phyloP scores from a whole-genome alignment of 2,888 invertebrate genomes.

The Parelbella ahira region DNA sequence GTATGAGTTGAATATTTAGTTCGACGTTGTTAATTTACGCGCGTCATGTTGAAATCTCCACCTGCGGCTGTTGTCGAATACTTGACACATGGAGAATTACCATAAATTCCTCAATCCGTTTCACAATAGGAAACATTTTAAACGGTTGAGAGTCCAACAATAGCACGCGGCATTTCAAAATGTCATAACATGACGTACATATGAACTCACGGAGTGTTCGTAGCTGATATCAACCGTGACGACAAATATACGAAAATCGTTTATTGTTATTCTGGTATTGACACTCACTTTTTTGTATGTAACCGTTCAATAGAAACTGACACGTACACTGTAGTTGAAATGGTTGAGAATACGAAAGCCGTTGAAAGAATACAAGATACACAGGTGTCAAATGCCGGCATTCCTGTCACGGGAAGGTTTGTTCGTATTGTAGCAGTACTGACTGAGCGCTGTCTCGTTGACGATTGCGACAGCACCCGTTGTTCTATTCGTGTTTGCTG shows the following conservation, averaged over 20 bases:
- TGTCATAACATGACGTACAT: constrained; percentile 20
- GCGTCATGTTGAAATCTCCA: constrained; percentile 5
- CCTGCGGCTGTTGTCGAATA: constrained; percentile 9
- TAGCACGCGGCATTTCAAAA: constrained; percentile 20
- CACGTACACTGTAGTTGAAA: constrained; percentile 6
- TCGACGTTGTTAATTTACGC: too few species aligned
- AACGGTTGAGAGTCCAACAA: constrained; percentile 22
- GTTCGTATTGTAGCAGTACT: constrained; percentile 23
- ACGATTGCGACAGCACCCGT: constrained; percentile 23
- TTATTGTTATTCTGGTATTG: constrained; percentile 23
- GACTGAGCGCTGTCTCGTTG: constrained; percentile 20
- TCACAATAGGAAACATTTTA: constrained; percentile 20
- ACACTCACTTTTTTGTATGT: constrained; percentile 18
- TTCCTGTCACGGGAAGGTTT: constrained; percentile 31
- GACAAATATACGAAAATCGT: constrained; percentile 25
- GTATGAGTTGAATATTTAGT: too few species aligned
- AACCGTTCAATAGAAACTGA: constrained; percentile 4
- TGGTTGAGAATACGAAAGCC: constrained; percentile 15
- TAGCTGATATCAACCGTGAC: constrained; percentile 20
- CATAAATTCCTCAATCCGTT: constrained; percentile 19
- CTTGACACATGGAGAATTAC: constrained; percentile 19
- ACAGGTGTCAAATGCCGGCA: constrained; percentile 44
- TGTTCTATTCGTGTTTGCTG: constrained; percentile 19
- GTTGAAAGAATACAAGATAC: constrained; percentile 29
- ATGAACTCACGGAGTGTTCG: constrained; percentile 23